Evolutionary conservation across 2,888 invertebrate genomes (phyloP).

Genomic region (Diogma glabrata): DNA sequence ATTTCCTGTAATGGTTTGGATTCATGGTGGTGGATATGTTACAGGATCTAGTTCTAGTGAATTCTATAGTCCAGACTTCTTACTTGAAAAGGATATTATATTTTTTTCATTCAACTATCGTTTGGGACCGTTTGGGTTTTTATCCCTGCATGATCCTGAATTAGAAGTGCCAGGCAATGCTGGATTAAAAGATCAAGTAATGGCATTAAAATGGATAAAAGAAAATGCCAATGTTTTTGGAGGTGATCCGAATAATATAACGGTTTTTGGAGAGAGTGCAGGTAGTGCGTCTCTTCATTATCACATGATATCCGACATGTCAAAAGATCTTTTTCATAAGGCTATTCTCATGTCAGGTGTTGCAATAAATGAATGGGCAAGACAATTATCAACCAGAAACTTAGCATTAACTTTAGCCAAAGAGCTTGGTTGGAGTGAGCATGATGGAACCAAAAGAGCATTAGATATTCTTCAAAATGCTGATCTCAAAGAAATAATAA

Average conservation of each 20-base stretch:
- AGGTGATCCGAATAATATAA: constrained; percentile 9
- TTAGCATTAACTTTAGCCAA: constrained; percentile 31
- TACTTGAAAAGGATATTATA: constrained; percentile 38
- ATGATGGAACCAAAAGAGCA: constrained; percentile 27
- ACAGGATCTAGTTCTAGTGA: constrained; percentile 36
- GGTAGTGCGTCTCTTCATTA: constrained; percentile 39
- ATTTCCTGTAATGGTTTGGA: constrained; percentile 38
- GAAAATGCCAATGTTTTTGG: background rate
- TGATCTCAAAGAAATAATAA: constrained; percentile 26
- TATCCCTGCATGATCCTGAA: constrained; percentile 28
- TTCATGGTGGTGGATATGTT: constrained; percentile 40
- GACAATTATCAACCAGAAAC: constrained; percentile 23
- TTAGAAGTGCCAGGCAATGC: constrained; percentile 33
- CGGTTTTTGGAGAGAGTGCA: constrained; percentile 27
- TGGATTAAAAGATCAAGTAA: constrained; percentile 20
- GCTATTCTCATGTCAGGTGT: constrained; percentile 33
- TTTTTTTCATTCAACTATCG: constrained; percentile 26
- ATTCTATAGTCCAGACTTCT: constrained; percentile 37
- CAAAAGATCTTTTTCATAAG: constrained; percentile 34
- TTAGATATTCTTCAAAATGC: constrained; percentile 27
- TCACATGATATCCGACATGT: constrained; percentile 38
- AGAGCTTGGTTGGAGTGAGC: constrained; percentile 28
- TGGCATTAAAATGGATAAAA: constrained; percentile 31
- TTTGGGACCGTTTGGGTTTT: constrained; percentile 33
- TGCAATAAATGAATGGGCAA: too few species aligned